phyloP scores from a whole-genome alignment of 2,888 invertebrate species.

The Galerucella pusilla region DNA sequence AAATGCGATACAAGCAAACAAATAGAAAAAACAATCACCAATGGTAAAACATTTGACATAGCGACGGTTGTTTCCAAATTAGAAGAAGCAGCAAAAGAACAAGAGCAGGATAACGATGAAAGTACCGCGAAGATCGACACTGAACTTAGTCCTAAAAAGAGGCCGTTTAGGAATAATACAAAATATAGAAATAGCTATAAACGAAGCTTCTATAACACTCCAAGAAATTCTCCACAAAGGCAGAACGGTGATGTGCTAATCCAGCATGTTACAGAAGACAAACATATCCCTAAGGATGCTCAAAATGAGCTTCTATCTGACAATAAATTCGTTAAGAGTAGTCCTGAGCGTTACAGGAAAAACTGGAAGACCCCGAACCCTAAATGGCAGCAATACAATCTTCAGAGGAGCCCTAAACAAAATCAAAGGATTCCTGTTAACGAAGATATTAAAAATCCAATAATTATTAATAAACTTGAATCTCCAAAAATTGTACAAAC shows the following conservation, averaged over 20 bases:
- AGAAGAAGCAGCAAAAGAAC: conserved; percentile 63
- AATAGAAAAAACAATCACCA: conserved; percentile 38
- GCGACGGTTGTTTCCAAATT: conserved; percentile 63
- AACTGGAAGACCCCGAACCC: conserved; percentile 45
- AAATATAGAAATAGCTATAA: conserved; percentile 46
- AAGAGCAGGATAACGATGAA: conserved; percentile 46
- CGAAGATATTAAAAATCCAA: conserved; percentile 22
- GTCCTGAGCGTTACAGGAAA: conserved; percentile 43
- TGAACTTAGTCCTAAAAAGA: conserved; percentile 33
- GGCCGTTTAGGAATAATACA: conserved; percentile 38
- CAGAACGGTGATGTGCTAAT: conserved; percentile 24
- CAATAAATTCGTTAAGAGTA: conserved; percentile 28
- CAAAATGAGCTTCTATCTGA: conserved; percentile 18
- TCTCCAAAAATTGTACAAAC: conserved; percentile 18
- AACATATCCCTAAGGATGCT: conserved; percentile 19
- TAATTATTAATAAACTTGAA: conserved; percentile 15
- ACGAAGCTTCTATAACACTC: conserved; percentile 47
- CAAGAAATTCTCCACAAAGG: conserved; percentile 44
- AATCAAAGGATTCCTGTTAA: conserved; percentile 19
- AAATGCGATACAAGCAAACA: conserved; percentile 35
- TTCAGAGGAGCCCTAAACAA: conserved; percentile 35
- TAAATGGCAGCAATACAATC: conserved; percentile 40
- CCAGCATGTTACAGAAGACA: conserved; percentile 6
- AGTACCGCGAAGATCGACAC: conserved; percentile 27
- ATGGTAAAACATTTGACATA: conserved; percentile 59